phyloP scores from a whole-genome alignment of 2,888 invertebrate species.

The Agrochola macilenta region DNA sequence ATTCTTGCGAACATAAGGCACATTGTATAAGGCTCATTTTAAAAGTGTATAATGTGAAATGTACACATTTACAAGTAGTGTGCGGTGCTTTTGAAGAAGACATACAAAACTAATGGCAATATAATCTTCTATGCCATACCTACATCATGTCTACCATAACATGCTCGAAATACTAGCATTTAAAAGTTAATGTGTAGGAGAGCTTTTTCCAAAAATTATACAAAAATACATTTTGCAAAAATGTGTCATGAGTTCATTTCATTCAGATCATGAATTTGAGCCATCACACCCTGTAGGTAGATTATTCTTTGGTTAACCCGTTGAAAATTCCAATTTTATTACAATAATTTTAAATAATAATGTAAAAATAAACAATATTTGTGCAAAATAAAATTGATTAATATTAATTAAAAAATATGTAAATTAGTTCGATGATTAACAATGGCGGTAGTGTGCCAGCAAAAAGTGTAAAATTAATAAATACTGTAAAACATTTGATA shows the following conservation, averaged over 20 bases:
- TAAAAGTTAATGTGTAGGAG: background rate
- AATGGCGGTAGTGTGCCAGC: conserved; percentile 39
- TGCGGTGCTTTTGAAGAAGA: background rate
- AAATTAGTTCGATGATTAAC: conserved; percentile 46
- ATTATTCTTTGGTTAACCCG: conserved; percentile 63
- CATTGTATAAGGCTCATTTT: conserved; percentile 47
- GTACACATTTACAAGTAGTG: conserved; percentile 9
- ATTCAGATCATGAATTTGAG: conserved; percentile 64
- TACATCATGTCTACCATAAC: background rate
- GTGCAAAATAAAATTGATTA: conserved; percentile 19
- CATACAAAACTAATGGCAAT: background rate
- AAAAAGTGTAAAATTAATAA: conserved; percentile 22
- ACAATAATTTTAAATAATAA: conserved; percentile 3
- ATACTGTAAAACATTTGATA: conserved; percentile 42
- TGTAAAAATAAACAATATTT: conserved; percentile 25
- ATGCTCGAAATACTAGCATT: conserved; percentile 21
- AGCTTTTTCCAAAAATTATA: conserved; percentile 19
- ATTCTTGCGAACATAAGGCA: conserved; percentile 49
- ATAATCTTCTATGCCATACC: background rate
- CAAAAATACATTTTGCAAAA: conserved; percentile 50
- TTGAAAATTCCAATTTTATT: conserved; percentile 30
- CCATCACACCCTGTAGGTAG: conserved; percentile 60
- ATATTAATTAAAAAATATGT: conserved; percentile 14
- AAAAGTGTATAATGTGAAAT: background rate
- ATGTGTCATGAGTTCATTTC: conserved; percentile 59